Base-by-base conservation (phyloP, 2,113 vertebrate genomes). In the Cynocephalus volans region DNA sequence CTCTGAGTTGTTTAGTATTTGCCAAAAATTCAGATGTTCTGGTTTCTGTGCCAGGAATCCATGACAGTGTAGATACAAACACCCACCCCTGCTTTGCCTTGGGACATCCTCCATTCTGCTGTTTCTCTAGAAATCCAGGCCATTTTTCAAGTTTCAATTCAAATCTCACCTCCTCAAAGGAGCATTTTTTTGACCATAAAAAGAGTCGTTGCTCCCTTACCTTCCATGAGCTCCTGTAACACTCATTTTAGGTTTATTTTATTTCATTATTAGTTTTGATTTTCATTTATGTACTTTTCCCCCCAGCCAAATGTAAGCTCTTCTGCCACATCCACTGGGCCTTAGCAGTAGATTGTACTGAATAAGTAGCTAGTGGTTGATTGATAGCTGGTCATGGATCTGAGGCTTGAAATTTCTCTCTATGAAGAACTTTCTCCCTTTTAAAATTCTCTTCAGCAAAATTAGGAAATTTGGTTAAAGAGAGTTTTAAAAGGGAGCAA, bases 351-450 rank as follows among this genome's bases (percentile, higher is more conserved):
- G 54, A 18, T 79, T 36, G 1, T 73, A 67, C 50, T 84, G 24
- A 60, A 1, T 81, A 50, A 76, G 19, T 76, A 69, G 36, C 72
- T 92, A 10, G 80, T 70, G 65, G 54, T 72, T 81, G 76, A 67
- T 72, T 75, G 89, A 81, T 33, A 90, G 50, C 65, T 90, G 56
- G 36, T 62, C 31, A 65, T n/a, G 76, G 91, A 80, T 67, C 31
- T 36, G 73, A 93, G 24, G 64, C 62, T 96, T 93, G 24, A n/a
- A 52, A 26, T 67, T 94, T 95, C 77, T 94, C 64, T 82, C 62
- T 54, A 10, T 92, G 77, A 69, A 93, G 89, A 89, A 18, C 28
- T 85, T 70, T 52, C 23, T 95, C n/a, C 15, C 41, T 19, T 65
- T 91, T 50, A 72, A 94, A 94, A 73, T 24, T 77, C 52, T 60